phyloP scores from a whole-genome alignment of 2,888 invertebrate genomes.

The Dimorphilus gyrociliatus region DNA sequence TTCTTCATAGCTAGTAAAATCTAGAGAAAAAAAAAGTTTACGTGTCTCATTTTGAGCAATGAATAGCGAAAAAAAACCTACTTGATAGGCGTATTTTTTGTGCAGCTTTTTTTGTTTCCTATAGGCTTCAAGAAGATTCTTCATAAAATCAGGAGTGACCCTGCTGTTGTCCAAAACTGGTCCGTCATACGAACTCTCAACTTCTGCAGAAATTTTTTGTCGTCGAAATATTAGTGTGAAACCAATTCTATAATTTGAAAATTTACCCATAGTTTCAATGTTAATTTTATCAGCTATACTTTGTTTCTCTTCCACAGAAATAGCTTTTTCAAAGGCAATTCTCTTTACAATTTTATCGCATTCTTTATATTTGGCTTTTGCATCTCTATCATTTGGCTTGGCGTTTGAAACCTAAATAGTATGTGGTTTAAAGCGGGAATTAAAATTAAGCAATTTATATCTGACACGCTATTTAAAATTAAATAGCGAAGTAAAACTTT shows the following conservation, averaged over 20 bases:
- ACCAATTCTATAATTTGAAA: neutral
- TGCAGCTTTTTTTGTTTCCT: constrained; percentile 81
- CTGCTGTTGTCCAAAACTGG: constrained; percentile 56
- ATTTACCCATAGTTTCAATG: constrained; percentile 67
- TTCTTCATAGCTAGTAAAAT: constrained; percentile 77
- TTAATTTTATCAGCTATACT: constrained; percentile 67
- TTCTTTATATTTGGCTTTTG: constrained; percentile 72
- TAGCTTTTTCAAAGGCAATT: constrained; percentile 88
- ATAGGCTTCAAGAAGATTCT: constrained; percentile 70
- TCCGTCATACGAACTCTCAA: too few relatives aligned
- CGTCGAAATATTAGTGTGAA: neutral
- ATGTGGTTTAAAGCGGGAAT: constrained; percentile 1
- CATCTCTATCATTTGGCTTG: constrained; percentile 82
- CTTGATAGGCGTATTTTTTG: constrained; percentile 90
- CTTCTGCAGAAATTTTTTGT: too few relatives aligned
- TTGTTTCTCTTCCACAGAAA: constrained; percentile 69
- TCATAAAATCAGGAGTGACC: constrained; percentile 74
- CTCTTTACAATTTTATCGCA: constrained; percentile 89
- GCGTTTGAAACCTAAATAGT: constrained; percentile 63
- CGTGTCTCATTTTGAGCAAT: neutral
- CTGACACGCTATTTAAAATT: neutral
- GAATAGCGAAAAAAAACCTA: constrained; percentile 7
- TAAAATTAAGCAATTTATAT: neutral
- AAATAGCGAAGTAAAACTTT: neutral
- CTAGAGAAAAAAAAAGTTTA: constrained; percentile 42